phyloP scores from a whole-genome alignment of 2,888 invertebrate species.

The Chloroclystis v-ata region DNA sequence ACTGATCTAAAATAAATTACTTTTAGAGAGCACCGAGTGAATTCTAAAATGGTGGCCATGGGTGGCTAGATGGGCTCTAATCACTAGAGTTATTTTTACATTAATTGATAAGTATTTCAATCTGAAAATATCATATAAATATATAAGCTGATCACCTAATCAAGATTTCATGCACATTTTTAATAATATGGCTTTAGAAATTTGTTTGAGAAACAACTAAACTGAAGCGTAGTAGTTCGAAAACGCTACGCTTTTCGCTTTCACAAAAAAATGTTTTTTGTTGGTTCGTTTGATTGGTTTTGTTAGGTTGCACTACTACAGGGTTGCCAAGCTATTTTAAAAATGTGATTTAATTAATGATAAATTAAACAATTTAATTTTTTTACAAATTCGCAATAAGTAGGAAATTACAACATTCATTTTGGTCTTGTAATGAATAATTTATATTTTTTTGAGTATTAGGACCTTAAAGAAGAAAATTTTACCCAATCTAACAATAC shows the following conservation, averaged over 20 bases:
- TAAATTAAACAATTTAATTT: too few relatives aligned
- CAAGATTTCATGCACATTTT: conserved; percentile 72
- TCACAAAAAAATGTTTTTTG: conserved; percentile 64
- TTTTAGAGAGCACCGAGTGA: conserved; percentile 52
- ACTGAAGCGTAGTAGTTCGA: conserved; percentile 63
- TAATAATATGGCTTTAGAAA: conserved; percentile 35
- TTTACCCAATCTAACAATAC: too few relatives aligned
- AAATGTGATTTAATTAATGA: too few relatives aligned
- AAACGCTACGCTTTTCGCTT: conserved; percentile 71
- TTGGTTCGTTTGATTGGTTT: conserved; percentile 21
- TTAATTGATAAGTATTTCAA: conserved; percentile 33
- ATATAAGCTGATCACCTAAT: conserved; percentile 59
- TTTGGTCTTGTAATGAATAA: too few relatives aligned
- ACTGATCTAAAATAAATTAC: conserved; percentile 52
- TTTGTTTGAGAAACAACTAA: conserved; percentile 44
- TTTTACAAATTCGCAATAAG: too few relatives aligned
- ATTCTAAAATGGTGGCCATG: conserved; percentile 78
- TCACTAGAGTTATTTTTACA: conserved; percentile 56
- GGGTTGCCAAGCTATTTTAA: neutral
- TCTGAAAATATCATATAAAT: too few relatives aligned
- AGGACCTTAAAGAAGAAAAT: too few relatives aligned
- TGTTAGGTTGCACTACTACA: neutral
- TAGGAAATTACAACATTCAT: too few relatives aligned
- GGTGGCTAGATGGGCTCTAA: conserved; percentile 61
- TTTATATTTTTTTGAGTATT: too few relatives aligned